phyloP scores from a whole-genome alignment of 2,888 invertebrate genomes.

The Sipunculus nudus region DNA sequence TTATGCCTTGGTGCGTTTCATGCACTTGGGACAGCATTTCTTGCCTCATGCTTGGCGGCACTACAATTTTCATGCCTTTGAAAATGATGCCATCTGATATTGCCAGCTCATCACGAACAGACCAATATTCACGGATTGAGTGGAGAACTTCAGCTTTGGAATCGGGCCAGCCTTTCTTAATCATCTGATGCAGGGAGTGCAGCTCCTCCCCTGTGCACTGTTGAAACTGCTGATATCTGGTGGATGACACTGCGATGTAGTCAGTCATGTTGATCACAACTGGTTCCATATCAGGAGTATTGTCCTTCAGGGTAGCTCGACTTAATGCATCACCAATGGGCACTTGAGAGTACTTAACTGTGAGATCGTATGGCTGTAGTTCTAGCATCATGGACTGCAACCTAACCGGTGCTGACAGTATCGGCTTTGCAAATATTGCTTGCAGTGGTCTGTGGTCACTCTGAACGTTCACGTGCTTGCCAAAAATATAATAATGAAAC shows the following conservation, averaged over 20 bases:
- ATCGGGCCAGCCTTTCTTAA: constrained; percentile 13
- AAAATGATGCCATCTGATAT: constrained; percentile 7
- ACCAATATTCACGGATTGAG: constrained; percentile 12
- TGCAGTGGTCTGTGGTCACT: constrained; percentile 32
- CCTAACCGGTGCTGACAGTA: constrained; percentile 16
- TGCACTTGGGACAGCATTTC: constrained; percentile 4
- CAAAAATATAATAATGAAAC: constrained; percentile 15
- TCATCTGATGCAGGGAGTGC: constrained; percentile 11
- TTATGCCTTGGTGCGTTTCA: neutral
- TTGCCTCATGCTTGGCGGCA: neutral
- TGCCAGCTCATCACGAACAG: constrained; percentile 10
- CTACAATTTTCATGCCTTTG: constrained; percentile 9
- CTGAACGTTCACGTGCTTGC: constrained; percentile 12
- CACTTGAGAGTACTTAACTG: constrained; percentile 20
- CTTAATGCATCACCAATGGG: constrained; percentile 18
- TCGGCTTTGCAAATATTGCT: constrained; percentile 7
- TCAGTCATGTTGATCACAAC: too few species aligned
- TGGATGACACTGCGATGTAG: too few species aligned
- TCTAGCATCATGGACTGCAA: constrained; percentile 29
- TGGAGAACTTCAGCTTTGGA: neutral
- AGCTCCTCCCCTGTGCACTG: too few species aligned
- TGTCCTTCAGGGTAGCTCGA: constrained; percentile 8
- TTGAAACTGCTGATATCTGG: too few species aligned
- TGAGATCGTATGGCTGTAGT: constrained; percentile 27
- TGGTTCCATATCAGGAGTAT: too few species aligned